A percentile compares a stretch with the other conserved stretches of the same genome.
Conservation (phyloP, 2,888 invertebrate species). For the Malacosoma neustria region DNA sequence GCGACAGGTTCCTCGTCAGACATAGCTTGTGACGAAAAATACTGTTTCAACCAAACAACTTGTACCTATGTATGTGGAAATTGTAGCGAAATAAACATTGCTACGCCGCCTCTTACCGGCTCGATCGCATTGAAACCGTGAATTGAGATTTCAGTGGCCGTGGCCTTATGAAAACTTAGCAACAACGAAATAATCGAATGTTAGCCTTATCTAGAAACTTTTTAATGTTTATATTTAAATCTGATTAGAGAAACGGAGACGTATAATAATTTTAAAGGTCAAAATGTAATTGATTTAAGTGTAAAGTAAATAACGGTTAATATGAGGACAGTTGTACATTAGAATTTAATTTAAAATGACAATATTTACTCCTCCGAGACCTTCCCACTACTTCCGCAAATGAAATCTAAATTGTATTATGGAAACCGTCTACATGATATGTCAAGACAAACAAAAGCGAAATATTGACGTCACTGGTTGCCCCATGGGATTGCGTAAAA, state of each 20-base stretch:
- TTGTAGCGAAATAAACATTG: slow-evolving; percentile 21
- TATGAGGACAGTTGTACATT: too few species aligned
- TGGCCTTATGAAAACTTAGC: slow-evolving; percentile 37
- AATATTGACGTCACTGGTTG: neutral
- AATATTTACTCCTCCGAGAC: slow-evolving; percentile 3
- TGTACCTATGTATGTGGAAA: slow-evolving; percentile 18
- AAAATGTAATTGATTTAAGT: too few species aligned
- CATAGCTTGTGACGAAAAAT: slow-evolving; percentile 12
- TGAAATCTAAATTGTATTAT: neutral
- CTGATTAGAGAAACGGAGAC: too few species aligned
- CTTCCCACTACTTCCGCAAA: neutral
- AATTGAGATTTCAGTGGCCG: slow-evolving; percentile 25
- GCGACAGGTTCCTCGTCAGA: neutral
- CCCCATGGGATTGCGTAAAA: slow-evolving; percentile 1
- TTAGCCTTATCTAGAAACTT: slow-evolving; percentile 20
- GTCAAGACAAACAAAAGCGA: neutral
- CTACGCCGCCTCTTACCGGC: slow-evolving; percentile 16
- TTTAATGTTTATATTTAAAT: too few species aligned
- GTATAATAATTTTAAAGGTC: too few species aligned
- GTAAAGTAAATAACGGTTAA: too few species aligned
- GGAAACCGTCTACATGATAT: neutral
- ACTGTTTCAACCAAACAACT: slow-evolving; percentile 18
- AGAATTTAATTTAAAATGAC: too few species aligned
- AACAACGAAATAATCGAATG: slow-evolving; percentile 18
- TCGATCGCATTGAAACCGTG: slow-evolving; percentile 23